phyloP scores from a whole-genome alignment of 2,113 vertebrate genomes.

The Bubo blakistoni region DNA sequence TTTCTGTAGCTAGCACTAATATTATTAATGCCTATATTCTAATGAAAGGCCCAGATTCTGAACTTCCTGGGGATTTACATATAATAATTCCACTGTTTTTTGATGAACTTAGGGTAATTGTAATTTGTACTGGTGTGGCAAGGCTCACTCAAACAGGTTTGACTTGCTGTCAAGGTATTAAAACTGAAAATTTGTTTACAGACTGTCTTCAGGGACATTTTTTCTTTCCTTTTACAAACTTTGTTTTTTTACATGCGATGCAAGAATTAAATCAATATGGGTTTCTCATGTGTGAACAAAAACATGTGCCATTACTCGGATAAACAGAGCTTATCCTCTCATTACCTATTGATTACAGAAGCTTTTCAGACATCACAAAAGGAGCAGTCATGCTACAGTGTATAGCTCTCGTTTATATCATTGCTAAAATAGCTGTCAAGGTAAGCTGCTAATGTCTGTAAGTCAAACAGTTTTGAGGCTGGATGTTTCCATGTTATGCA shows the following conservation, averaged over 20 bases:
- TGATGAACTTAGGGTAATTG: not conserved
- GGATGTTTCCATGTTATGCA: not conserved
- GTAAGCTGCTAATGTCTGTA: not conserved
- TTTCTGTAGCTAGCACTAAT: not conserved
- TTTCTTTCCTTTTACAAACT: not conserved
- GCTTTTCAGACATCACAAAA: not conserved
- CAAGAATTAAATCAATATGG: not conserved
- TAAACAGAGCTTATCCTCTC: not conserved
- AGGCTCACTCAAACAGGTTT: not conserved
- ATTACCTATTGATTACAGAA: not conserved
- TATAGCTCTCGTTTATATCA: not conserved
- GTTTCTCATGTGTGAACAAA: not conserved
- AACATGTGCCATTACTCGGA: not conserved
- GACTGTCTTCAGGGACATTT: not conserved
- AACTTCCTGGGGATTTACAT: not conserved
- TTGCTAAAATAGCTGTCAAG: not conserved
- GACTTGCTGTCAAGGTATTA: not conserved
- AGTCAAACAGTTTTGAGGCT: not conserved
- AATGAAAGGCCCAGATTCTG: not conserved
- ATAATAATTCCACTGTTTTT: not conserved
- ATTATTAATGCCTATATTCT: not conserved
- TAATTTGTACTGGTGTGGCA: fast-evolving
- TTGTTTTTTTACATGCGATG: not conserved
- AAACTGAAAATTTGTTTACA: not conserved
- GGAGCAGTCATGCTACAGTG: not conserved